A percentile compares a stretch with the other conserved stretches of the same genome.
Conservation (phyloP, 2,797 vertebrate genomes). For the Ctenochaetus hawaiiensis region DNA sequence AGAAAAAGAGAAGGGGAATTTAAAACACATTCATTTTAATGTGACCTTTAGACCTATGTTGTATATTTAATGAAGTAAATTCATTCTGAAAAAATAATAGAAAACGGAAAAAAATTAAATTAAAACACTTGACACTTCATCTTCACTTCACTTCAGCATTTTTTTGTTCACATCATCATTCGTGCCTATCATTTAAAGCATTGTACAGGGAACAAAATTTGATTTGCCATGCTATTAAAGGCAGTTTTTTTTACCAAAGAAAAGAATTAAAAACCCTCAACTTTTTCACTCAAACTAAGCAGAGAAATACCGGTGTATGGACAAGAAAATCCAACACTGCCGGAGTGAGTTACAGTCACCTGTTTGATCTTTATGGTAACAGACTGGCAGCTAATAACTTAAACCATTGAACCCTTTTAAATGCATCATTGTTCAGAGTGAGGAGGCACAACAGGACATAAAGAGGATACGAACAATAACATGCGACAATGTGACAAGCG, state of each 20-base stretch:
- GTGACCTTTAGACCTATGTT: slow-evolving; percentile 27
- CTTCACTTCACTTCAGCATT: no score
- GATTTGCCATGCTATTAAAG: background rate
- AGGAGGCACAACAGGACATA: background rate
- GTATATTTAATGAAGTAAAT: background rate
- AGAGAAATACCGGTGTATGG: background rate
- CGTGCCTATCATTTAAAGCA: background rate
- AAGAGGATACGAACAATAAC: background rate
- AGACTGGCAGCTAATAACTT: slow-evolving; percentile 16
- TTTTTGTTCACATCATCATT: slow-evolving; percentile 6
- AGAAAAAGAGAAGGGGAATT: slow-evolving; percentile 3
- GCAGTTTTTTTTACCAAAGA: slow-evolving; percentile 4
- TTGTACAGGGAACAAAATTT: background rate
- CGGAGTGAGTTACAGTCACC: background rate
- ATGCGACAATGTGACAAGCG: background rate
- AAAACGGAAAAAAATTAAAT: background rate
- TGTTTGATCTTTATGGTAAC: slow-evolving; percentile 17
- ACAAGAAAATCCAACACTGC: background rate
- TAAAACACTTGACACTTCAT: background rate
- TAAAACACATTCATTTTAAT: slow-evolving; percentile 21
- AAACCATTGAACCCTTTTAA: slow-evolving; percentile 2
- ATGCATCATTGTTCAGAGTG: background rate
- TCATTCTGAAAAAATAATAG: background rate
- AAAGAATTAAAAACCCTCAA: background rate
- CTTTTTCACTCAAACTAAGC: slow-evolving; percentile 4